phyloP scores from a whole-genome alignment of 2,888 invertebrate species.

The Leucophenga maculata region DNA sequence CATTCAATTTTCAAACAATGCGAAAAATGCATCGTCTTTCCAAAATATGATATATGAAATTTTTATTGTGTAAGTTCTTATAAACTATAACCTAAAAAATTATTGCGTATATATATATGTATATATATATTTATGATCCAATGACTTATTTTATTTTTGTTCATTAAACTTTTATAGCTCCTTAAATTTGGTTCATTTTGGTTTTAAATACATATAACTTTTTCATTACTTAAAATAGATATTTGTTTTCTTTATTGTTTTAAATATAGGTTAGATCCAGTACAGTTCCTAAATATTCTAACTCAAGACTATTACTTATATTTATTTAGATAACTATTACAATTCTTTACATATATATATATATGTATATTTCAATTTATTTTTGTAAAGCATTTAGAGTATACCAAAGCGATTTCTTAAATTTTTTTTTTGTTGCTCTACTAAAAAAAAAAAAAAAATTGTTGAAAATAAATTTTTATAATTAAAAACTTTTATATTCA shows the following conservation, averaged over 20 bases:
- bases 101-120: not conserved
- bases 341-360: not conserved
- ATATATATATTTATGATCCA: not conserved
- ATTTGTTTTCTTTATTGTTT: constrained; percentile 19
- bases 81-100: too few species aligned
- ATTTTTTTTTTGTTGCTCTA: constrained; percentile 24
- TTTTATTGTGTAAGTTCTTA: too few species aligned
- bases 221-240: not conserved
- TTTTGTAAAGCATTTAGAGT: constrained; percentile 72
- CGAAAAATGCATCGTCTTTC: too few species aligned
- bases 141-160: not conserved
- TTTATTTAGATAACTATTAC: not conserved
- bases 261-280: constrained; percentile 28
- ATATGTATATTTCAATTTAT: constrained; percentile 32
- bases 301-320: not conserved
- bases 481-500: constrained; percentile 30
- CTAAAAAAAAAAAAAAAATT: not conserved
- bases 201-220: not conserved
- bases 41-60: too few species aligned
- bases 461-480: too few species aligned
- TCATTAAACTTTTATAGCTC: constrained; percentile 1
- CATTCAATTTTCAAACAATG: too few species aligned
- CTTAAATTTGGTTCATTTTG: constrained; percentile 9
- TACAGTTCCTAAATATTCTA: constrained; percentile 27
- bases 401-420: constrained; percentile 71